A percentile compares a stretch with the other conserved stretches of the same genome.
Conservation (phyloP, 2,888 invertebrate genomes). For the Oscheius sp. region DNA sequence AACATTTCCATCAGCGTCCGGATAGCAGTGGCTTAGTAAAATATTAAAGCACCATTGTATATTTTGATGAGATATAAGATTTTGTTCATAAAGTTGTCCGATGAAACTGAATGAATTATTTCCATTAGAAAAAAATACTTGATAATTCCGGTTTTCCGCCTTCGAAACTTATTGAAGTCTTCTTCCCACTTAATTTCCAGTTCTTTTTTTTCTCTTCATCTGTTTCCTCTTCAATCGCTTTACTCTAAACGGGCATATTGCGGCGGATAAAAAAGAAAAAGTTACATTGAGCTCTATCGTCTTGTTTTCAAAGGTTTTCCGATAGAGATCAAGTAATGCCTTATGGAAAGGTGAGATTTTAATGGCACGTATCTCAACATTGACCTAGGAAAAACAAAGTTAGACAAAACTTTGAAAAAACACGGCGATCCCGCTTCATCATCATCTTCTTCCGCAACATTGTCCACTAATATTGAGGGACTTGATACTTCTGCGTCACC, state of each 20-base stretch:
- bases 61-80: conserved; percentile 49
- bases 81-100: conserved; percentile 54
- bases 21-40: conserved; percentile 37
- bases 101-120: conserved; percentile 52
- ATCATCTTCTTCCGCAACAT: conserved; percentile 18
- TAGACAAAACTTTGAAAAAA: conserved; percentile 22
- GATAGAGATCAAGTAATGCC: conserved; percentile 44
- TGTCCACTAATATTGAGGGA: conserved; percentile 4
- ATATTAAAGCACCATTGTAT: conserved; percentile 46
- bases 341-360: conserved; percentile 48
- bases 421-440: conserved; percentile 1
- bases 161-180: conserved; percentile 45
- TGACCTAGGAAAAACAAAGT: conserved; percentile 31
- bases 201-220: conserved; percentile 51
- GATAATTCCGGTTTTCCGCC: conserved; percentile 64
- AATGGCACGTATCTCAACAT: conserved; percentile 32
- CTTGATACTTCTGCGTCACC: background rate
- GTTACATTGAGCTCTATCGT: conserved; percentile 28
- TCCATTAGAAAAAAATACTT: conserved; percentile 31
- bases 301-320: conserved; percentile 44
- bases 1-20: background rate
- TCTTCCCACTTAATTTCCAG: conserved; percentile 38
- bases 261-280: background rate
- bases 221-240: conserved; percentile 46
- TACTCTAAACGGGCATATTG: conserved; percentile 13